Conservation (phyloP, 1,140 invertebrate species). For the Pseudomyrmex dendroicus region DNA sequence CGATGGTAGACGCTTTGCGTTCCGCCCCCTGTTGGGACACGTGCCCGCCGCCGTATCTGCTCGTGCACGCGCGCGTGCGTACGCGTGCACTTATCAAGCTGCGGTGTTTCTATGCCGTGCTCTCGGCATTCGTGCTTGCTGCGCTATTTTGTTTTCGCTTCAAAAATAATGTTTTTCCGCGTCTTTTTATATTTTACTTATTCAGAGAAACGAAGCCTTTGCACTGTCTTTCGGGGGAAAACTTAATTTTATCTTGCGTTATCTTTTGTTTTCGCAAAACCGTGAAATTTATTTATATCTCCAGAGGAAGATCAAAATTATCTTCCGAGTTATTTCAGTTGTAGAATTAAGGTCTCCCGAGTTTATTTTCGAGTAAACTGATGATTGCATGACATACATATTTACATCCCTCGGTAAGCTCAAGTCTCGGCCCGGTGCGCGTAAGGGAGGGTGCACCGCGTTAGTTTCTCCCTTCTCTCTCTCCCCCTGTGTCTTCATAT, state of each 20-base stretch:
- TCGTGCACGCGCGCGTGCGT: slow-evolving; percentile 32
- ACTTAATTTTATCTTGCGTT: too few species aligned
- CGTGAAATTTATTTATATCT: too few species aligned
- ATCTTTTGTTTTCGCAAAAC: too few species aligned
- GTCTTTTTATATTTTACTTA: neutral
- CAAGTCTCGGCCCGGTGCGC: slow-evolving; percentile 73
- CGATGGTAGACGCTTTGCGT: neutral
- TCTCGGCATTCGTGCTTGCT: neutral
- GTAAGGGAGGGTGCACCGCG: slow-evolving; percentile 67
- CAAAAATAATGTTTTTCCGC: too few species aligned
- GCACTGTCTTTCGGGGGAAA: too few species aligned
- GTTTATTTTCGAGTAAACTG: neutral
- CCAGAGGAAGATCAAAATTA: too few species aligned
- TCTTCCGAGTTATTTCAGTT: too few species aligned
- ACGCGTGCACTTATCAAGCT: slow-evolving; percentile 44
- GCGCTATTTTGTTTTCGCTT: neutral
- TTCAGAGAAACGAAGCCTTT: too few species aligned
- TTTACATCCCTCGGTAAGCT: slow-evolving; percentile 32
- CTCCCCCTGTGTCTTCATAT: slow-evolving; percentile 47
- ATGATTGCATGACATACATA: neutral
- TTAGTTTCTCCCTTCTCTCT: slow-evolving; percentile 50
- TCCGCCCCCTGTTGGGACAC: slow-evolving; percentile 34
- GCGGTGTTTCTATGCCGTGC: slow-evolving; percentile 9
- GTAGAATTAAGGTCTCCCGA: too few species aligned
- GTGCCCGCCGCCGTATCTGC: slow-evolving; percentile 18